Percentiles rank a stretch among this genome's conserved stretches.
phyloP scores from a whole-genome alignment of 2,797 vertebrate species.

The Halcyon leucocephala region DNA sequence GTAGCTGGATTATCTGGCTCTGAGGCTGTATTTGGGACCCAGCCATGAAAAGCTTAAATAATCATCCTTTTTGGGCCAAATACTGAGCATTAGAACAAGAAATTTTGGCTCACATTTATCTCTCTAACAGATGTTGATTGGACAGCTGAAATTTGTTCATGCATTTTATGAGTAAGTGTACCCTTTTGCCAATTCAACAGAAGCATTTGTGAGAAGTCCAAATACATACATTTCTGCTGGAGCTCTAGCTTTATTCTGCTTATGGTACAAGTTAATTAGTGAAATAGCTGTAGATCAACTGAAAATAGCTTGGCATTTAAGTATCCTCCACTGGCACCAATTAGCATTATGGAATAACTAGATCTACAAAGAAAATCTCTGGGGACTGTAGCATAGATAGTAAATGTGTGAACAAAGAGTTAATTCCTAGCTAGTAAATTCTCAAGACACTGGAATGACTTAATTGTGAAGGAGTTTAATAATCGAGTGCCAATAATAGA shows the following conservation, averaged over 20 bases:
- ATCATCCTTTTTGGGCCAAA: slow-evolving; percentile 41
- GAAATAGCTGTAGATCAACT: slow-evolving; percentile 54
- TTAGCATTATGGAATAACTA: slow-evolving; percentile 59
- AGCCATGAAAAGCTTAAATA: slow-evolving; percentile 49
- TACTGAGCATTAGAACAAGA: neutral
- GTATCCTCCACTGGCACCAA: slow-evolving; percentile 15
- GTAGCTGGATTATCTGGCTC: neutral
- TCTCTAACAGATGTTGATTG: slow-evolving; percentile 46
- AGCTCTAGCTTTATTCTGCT: slow-evolving; percentile 13
- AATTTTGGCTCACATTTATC: slow-evolving; percentile 39
- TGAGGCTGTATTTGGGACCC: neutral
- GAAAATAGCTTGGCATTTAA: slow-evolving; percentile 62
- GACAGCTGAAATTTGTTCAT: slow-evolving; percentile 54
- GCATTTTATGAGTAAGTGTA: slow-evolving; percentile 18
- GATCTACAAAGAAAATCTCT: slow-evolving; percentile 12
- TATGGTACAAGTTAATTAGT: slow-evolving; percentile 46
- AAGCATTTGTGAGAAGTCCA: slow-evolving; percentile 59
- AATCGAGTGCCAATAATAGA: slow-evolving; percentile 63
- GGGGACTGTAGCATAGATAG: neutral
- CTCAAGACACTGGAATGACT: slow-evolving; percentile 44
- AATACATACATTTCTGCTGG: neutral
- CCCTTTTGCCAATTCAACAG: slow-evolving; percentile 44
- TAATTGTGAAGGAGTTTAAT: slow-evolving; percentile 62
- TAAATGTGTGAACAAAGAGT: slow-evolving; percentile 48
- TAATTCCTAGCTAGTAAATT: slow-evolving; percentile 53